phyloP scores from a whole-genome alignment of 2,113 vertebrate species.

The Lophius piscatorius region DNA sequence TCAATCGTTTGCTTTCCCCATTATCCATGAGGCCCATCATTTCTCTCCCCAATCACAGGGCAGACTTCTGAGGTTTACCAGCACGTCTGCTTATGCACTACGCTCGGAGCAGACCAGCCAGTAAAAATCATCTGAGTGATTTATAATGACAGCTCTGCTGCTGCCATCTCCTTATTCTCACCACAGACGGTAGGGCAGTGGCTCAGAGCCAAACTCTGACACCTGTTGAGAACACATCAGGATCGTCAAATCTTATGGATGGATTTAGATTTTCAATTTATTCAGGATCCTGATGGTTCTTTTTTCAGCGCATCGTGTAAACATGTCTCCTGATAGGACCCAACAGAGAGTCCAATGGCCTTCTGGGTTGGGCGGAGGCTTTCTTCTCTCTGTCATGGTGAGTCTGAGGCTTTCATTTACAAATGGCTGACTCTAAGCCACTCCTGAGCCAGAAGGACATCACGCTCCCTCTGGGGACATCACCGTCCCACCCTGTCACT shows the following conservation, averaged over 20 bases:
- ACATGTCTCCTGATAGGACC: conserved; percentile 20
- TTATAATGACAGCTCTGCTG: conserved; percentile 55
- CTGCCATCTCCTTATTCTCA: conserved; percentile 48
- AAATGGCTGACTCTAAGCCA: conserved; percentile 45
- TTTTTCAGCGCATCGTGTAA: conserved; percentile 27
- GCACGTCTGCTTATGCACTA: conserved; percentile 61
- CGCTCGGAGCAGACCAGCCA: conserved; percentile 55
- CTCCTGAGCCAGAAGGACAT: conserved; percentile 59
- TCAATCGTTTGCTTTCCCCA: conserved; percentile 56
- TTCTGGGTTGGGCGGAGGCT: conserved; percentile 23
- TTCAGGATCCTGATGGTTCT: conserved; percentile 1
- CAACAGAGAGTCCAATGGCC: conserved; percentile 27
- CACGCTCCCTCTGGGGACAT: conserved; percentile 41
- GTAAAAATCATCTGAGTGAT: conserved; percentile 62
- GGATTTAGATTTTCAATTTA: conserved; percentile 20
- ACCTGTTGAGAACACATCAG: conserved; percentile 61
- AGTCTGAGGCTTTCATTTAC: conserved; percentile 62
- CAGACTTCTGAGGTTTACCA: conserved; percentile 68
- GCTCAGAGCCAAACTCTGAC: conserved; percentile 35
- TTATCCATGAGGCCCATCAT: conserved; percentile 66
- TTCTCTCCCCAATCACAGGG: conserved; percentile 60
- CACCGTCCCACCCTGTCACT: conserved; percentile 54
- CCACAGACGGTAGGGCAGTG: conserved; percentile 27
- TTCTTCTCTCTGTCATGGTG: conserved; percentile 45
- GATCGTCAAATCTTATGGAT: conserved; percentile 21